Conservation (phyloP, 2,888 invertebrate genomes). For the Drosophila testacea region DNA sequence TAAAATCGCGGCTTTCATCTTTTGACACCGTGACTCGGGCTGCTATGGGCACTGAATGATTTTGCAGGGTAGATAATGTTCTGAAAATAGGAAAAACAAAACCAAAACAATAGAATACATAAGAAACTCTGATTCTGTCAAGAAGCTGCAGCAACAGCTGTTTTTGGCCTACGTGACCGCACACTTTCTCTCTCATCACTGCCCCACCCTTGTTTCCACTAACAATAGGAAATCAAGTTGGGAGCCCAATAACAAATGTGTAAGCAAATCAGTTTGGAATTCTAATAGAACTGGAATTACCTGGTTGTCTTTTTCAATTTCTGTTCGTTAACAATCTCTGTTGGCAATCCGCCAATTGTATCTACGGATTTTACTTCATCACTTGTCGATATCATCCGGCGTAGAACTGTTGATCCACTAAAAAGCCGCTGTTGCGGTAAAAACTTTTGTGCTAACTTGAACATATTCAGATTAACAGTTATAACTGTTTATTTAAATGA, state of each 20-base stretch:
- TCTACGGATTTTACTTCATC: constrained; percentile 79
- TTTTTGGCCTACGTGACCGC: constrained; percentile 68
- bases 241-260: constrained; percentile 14
- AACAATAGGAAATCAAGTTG: neutral
- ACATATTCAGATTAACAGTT: constrained; percentile 61
- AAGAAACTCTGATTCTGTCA: constrained; percentile 26
- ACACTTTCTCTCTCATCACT: constrained; percentile 44
- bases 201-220: neutral
- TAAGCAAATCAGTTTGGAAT: constrained; percentile 37
- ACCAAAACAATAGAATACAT: constrained; percentile 26
- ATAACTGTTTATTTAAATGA: constrained; percentile 17
- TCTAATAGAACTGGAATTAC: constrained; percentile 57
- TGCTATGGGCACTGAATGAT: constrained; percentile 85
- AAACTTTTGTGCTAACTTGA: constrained; percentile 72
- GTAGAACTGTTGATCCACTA: constrained; percentile 28
- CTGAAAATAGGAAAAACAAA: constrained; percentile 58
- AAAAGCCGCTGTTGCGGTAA: constrained; percentile 57
- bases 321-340: constrained; percentile 78
- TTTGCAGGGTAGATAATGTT: constrained; percentile 83
- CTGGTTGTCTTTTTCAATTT: constrained; percentile 80
- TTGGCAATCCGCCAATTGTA: constrained; percentile 77
- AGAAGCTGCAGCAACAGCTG: constrained; percentile 44
- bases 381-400: constrained; percentile 77
- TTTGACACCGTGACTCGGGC: constrained; percentile 89
- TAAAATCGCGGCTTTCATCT: constrained; percentile 94